Base-by-base conservation (phyloP, 1,140 invertebrate genomes). In the Melanaphis sacchari region DNA sequence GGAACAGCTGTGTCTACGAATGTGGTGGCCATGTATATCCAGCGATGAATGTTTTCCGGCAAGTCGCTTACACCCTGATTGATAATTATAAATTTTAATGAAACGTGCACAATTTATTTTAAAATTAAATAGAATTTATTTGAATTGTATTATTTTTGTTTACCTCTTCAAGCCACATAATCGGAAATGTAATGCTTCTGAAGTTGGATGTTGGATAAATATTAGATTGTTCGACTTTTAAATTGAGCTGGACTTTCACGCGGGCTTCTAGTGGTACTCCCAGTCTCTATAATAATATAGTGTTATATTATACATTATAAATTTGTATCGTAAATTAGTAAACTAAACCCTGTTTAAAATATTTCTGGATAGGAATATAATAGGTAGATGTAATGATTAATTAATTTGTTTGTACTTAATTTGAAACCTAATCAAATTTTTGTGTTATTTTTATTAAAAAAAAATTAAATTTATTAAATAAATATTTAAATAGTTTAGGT, bases 141-240 rank as follows among this genome's bases (percentile, higher is more conserved):
- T 40, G 0, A 54, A 43, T 41, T 85, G 46, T 22, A 49, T 93
- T 66, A 54, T 84, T 54, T 46, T 36, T 52, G 94, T 95, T 95
- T 95, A 97, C 97, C 96, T 98, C 98, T 95, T 98, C 97, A 1
- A 98, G 94, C 98, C 98, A 98, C 96, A 98, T 97, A 54, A 98
- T 96, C 1, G 98, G 98, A 95, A 98, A 98, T 0, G 98, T 96
- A 81, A 98, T 97, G 94, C 97, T 96, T 1, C 97, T 97, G 94
- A 98, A 97, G 91, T 97, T 97, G 93, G 96, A 95, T 22, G 98
- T 97, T 40, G 96, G 96, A 84, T 96, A 96, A 54, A 98, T 97
- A 87, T 97, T 96, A 4, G 97, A 96, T 59, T 96, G 96, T 84
- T 97, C 96, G 9, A 98, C 97, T 94, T 97, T 97, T 41, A 98